A percentile compares a stretch with the other conserved stretches of the same genome.
These are phyloP conservation scores for Macroramphosus scolopax DNA, from an alignment of 2,797 vertebrate genomes.

Conservation along the genomic window DNA sequence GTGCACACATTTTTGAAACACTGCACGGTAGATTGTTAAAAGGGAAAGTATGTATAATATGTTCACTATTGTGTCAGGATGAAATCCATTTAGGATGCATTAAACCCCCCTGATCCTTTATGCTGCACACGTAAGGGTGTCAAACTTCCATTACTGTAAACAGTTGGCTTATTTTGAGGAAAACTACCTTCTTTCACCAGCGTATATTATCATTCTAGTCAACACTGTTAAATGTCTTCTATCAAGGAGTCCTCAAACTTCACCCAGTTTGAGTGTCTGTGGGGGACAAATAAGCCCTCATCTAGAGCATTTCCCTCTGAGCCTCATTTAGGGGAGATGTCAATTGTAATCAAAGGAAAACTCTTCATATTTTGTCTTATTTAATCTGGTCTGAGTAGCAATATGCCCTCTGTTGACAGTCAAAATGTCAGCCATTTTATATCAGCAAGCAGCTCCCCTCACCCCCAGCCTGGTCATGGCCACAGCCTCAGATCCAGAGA, in stretches of 20 bases:
- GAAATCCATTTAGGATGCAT: too few species aligned
- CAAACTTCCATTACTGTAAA: too few species aligned
- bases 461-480: conserved; percentile 62
- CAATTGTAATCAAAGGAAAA: background rate
- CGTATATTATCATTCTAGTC: too few species aligned
- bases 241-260: background rate
- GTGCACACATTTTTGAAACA: too few species aligned
- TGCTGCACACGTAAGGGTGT: too few species aligned
- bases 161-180: too few species aligned
- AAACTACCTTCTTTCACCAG: too few species aligned
- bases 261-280: conserved; percentile 19
- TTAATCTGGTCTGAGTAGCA: conserved; percentile 21
- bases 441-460: conserved; percentile 63
- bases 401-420: conserved; percentile 70
- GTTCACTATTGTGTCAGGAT: too few species aligned
- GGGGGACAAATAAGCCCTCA: background rate
- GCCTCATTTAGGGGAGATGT: background rate
- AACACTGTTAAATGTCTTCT: background rate
- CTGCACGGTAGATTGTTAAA: too few species aligned
- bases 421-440: conserved; percentile 79
- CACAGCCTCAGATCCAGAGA: conserved; percentile 44
- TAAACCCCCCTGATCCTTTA: too few species aligned
- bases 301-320: conserved; percentile 1
- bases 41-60: too few species aligned
- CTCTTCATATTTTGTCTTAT: background rate